A percentile compares a stretch with the other conserved stretches of the same genome.
Conservation (phyloP, 2,888 invertebrate species). For the Gastracanthus pulcherrimus region DNA sequence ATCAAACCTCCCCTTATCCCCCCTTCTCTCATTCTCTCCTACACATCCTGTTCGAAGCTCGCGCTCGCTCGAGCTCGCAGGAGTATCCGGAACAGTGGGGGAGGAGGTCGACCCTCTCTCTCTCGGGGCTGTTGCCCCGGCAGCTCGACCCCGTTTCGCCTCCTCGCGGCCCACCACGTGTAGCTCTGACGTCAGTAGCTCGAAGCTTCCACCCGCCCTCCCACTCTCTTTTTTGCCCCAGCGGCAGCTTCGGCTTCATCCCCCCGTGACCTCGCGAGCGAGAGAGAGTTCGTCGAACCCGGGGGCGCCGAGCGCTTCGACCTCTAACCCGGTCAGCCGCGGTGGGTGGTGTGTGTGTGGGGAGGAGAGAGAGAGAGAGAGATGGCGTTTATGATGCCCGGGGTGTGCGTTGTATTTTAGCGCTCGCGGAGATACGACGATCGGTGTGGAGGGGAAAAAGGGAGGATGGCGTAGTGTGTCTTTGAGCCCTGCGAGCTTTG, state of each 20-base stretch:
- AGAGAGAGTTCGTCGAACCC: conserved; percentile 64
- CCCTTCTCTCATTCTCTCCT: too few relatives aligned
- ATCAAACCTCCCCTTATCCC: too few relatives aligned
- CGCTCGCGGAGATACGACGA: neutral
- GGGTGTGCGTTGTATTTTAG: neutral
- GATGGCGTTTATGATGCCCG: conserved; percentile 23
- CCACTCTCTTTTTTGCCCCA: neutral
- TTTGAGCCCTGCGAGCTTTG: neutral
- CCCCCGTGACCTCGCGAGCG: conserved; percentile 57
- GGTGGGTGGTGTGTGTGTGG: neutral
- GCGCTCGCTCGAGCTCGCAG: neutral
- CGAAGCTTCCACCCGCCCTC: conserved; percentile 14
- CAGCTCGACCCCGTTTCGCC: conserved; percentile 54
- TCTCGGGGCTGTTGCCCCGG: conserved; percentile 55
- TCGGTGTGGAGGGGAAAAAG: too few relatives aligned
- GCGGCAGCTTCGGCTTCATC: conserved; percentile 42
- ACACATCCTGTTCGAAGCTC: neutral
- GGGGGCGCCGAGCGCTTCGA: conserved; percentile 65
- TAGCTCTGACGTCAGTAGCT: conserved; percentile 49
- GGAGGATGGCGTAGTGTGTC: neutral
- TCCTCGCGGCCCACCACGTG: conserved; percentile 43
- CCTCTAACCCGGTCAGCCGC: conserved; percentile 75
- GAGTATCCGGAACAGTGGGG: neutral
- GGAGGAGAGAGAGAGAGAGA: too few relatives aligned
- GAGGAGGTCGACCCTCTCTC: neutral